Conservation (phyloP, 1,140 invertebrate genomes). For the Drosophila quadrilineata region DNA sequence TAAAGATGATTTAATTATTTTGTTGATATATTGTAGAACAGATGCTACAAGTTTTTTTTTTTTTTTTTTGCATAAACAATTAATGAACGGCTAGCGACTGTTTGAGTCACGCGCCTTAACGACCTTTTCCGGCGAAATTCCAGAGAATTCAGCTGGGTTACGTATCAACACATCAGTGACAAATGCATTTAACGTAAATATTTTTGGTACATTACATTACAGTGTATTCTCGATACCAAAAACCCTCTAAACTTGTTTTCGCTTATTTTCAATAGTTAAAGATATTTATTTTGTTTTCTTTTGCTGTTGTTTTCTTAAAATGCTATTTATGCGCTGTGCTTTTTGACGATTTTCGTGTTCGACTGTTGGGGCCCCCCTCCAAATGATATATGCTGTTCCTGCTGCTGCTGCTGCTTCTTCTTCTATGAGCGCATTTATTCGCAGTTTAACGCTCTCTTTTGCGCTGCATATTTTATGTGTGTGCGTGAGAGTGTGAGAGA, state of each 20-base stretch:
- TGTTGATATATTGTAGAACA: constrained; percentile 7
- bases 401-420: too few relatives aligned
- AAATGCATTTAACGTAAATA: background rate
- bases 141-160: constrained; percentile 23
- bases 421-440: constrained; percentile 4
- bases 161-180: constrained; percentile 4
- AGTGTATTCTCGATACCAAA: background rate
- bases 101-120: constrained; percentile 47
- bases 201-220: background rate
- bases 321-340: constrained; percentile 22
- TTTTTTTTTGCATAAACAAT: constrained; percentile 8
- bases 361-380: too few relatives aligned
- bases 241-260: background rate
- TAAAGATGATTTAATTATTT: constrained; percentile 29
- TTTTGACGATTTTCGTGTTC: constrained; percentile 15
- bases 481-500: background rate
- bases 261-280: background rate
- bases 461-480: constrained; percentile 41
- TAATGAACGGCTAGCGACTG: constrained; percentile 4
- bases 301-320: background rate
- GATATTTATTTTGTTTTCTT: background rate
- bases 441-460: constrained; percentile 33
- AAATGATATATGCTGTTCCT: background rate
- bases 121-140: constrained; percentile 48
- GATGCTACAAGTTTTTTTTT: background rate